Conservation (phyloP, 2,797 vertebrate species). For the Capromys pilorides region DNA sequence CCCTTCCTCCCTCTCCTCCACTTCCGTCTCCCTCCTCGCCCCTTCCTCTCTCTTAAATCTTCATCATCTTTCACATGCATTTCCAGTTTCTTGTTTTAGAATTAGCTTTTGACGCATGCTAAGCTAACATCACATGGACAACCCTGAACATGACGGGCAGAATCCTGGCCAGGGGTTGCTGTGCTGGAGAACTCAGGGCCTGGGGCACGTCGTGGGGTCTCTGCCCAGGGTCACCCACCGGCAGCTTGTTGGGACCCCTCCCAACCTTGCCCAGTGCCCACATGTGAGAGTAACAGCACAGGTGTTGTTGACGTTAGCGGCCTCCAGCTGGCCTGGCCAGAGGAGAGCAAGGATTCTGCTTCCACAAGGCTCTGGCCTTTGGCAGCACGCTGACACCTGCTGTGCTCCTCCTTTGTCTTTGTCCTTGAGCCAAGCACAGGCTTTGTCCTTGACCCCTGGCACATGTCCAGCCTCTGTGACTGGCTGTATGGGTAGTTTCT, state of each 20-base stretch:
- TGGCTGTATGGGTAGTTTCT: neutral
- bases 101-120: neutral
- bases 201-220: fast-evolving
- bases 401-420: fast-evolving
- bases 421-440: neutral
- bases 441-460: fast-evolving
- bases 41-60: neutral
- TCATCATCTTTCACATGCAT: neutral
- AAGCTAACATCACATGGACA: neutral
- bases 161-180: neutral
- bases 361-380: fast-evolving
- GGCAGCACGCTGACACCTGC: fast-evolving
- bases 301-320: fast-evolving
- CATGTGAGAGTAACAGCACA: no score
- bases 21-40: no score
- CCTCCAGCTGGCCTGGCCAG: fast-evolving
- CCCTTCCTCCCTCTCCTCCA: fast-evolving
- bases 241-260: neutral
- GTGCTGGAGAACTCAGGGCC: fast-evolving
- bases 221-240: neutral
- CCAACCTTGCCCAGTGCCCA: neutral
- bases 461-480: neutral
- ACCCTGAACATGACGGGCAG: neutral
- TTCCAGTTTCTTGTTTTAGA: neutral
- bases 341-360: fast-evolving